phyloP scores from a whole-genome alignment of 64 coral and sea anemone genomes.

The Montipora foliosa region DNA sequence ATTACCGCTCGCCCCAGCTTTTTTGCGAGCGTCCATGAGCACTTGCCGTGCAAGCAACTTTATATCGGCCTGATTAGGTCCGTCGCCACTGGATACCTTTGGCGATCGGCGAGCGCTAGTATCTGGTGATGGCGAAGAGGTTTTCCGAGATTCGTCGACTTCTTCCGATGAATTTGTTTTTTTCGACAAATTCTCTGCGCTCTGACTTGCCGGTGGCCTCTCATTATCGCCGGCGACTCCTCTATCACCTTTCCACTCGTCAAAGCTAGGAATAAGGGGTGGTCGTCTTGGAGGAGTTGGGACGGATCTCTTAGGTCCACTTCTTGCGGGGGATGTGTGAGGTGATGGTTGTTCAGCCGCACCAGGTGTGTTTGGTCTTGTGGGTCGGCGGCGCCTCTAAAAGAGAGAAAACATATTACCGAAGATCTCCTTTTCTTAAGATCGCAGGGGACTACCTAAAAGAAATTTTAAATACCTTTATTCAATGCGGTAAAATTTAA shows the following conservation, averaged over 20 bases:
- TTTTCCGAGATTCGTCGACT: background rate
- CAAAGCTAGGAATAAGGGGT: constrained; percentile 57
- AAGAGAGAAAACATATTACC: background rate
- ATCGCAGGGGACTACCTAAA: no score
- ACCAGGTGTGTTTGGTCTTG: background rate
- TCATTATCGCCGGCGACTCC: background rate
- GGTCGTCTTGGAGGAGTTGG: constrained; percentile 47
- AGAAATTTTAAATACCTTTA: no score
- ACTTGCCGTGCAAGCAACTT: constrained; percentile 82
- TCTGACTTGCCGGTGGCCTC: background rate
- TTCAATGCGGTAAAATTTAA: no score
- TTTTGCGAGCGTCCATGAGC: constrained; percentile 90
- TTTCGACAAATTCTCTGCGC: background rate
- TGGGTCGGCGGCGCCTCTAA: constrained; percentile 14
- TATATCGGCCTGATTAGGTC: constrained; percentile 65
- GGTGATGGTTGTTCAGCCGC: background rate
- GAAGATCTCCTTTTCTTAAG: no score
- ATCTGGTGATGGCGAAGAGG: background rate
- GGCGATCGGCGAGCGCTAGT: background rate
- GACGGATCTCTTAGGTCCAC: background rate
- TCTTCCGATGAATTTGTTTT: background rate
- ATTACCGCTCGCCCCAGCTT: constrained; percentile 81
- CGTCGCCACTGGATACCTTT: background rate
- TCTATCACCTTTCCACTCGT: constrained; percentile 44
- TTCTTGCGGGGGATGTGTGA: constrained; percentile 29